Percentiles rank a stretch among this genome's conserved stretches.
Conservation (phyloP, 2,888 invertebrate genomes). For the Macaria liturata region DNA sequence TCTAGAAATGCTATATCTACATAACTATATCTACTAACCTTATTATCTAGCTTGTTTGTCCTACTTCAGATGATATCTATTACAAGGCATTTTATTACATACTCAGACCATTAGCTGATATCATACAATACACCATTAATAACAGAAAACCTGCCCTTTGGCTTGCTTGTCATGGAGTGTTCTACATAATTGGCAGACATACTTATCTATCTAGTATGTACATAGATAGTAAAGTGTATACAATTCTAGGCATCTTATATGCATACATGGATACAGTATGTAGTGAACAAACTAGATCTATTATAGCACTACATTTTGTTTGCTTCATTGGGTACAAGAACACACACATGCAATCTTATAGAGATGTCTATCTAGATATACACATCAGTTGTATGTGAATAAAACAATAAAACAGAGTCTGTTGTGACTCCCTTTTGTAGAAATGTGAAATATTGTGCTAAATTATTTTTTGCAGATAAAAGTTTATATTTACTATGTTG, state of each 20-base stretch:
- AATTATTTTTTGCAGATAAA: no score
- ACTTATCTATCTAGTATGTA: slow-evolving; percentile 21
- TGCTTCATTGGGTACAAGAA: slow-evolving; percentile 34
- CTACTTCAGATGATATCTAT: no score
- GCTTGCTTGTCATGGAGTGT: slow-evolving; percentile 3
- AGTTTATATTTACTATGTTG: no score
- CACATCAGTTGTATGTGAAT: background rate
- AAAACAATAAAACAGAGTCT: slow-evolving; percentile 17
- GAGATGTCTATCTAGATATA: slow-evolving; percentile 33
- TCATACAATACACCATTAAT: slow-evolving; percentile 15
- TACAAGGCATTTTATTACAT: slow-evolving; percentile 2
- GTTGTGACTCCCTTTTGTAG: slow-evolving; percentile 21
- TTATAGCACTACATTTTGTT: slow-evolving; percentile 46
- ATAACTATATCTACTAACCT: background rate
- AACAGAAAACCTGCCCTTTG: slow-evolving; percentile 16
- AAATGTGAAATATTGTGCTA: slow-evolving; percentile 11
- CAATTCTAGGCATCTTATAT: slow-evolving; percentile 8
- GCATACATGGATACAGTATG: slow-evolving; percentile 14
- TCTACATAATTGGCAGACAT: slow-evolving; percentile 26
- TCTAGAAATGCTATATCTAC: background rate
- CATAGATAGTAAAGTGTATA: slow-evolving; percentile 5
- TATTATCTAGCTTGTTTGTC: background rate
- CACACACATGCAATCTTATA: slow-evolving; percentile 30
- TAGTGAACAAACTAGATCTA: slow-evolving; percentile 45
- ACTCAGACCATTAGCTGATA: background rate